phyloP scores from a whole-genome alignment of 2,113 vertebrate species.

The Struthidea cinerea region DNA sequence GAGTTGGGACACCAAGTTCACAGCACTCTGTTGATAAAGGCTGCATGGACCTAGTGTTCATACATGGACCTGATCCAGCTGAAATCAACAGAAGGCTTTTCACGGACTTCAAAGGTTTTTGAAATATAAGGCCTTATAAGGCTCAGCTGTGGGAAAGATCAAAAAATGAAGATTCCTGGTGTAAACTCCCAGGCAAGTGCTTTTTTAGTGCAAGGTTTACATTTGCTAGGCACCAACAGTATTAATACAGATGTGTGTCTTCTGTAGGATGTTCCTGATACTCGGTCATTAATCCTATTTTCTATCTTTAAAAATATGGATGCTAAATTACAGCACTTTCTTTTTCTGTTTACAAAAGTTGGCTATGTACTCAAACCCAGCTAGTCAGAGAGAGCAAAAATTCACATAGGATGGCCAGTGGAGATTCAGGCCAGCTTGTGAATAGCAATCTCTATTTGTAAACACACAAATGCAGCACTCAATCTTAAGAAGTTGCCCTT shows the following conservation, averaged over 20 bases:
- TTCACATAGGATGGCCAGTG: not conserved
- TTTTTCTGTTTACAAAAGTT: not conserved
- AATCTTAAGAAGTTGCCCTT: not conserved
- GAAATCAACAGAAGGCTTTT: constrained; percentile 43
- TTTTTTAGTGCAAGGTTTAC: not conserved
- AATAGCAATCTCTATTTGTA: not conserved
- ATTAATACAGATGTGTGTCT: not conserved
- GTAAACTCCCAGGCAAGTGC: not conserved
- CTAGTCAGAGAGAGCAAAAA: not conserved
- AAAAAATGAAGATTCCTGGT: constrained; percentile 7
- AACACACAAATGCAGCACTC: not conserved
- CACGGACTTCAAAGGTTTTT: constrained; percentile 33
- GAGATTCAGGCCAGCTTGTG: not conserved
- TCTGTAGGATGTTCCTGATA: not conserved
- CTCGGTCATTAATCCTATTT: not conserved
- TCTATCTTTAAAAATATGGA: not conserved
- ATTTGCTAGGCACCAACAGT: not conserved
- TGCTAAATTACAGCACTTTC: not conserved
- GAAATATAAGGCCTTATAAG: not conserved
- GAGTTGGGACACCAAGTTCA: not conserved
- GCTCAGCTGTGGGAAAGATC: not conserved
- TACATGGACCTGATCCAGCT: not conserved
- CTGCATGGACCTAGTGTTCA: not conserved
- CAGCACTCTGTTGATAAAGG: not conserved
- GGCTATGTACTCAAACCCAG: not conserved